A percentile compares a stretch with the other conserved stretches of the same genome.
phyloP scores from a whole-genome alignment of 1,140 invertebrate genomes.

The Cyclina sinensis region DNA sequence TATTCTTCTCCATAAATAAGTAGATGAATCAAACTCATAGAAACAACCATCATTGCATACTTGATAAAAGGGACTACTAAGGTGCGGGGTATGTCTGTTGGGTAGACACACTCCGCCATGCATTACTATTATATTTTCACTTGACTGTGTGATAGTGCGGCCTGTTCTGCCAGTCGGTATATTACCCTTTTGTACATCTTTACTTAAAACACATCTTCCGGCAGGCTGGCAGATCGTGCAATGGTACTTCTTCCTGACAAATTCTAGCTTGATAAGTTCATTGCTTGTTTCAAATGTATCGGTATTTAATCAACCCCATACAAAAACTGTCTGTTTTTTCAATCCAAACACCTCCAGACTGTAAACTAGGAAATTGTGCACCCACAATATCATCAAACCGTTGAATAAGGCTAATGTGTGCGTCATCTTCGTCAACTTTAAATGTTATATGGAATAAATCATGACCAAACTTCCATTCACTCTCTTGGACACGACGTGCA shows the following conservation, averaged over 20 bases:
- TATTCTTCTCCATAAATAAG: neutral
- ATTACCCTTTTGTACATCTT: neutral
- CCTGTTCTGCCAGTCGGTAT: neutral
- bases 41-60: neutral
- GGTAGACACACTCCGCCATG: neutral
- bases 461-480: neutral
- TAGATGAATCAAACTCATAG: constrained; percentile 1
- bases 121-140: constrained; percentile 3
- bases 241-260: neutral
- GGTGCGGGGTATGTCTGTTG: neutral
- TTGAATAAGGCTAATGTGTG: neutral
- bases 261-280: neutral
- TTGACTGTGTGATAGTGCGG: neutral
- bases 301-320: constrained; percentile 3
- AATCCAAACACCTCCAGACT: neutral
- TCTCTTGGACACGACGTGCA: neutral
- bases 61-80: neutral
- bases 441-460: constrained; percentile 13
- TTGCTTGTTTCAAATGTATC: constrained; percentile 17
- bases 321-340: neutral
- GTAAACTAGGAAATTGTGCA: constrained; percentile 6
- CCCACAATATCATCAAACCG: neutral
- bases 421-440: neutral
- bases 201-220: neutral
- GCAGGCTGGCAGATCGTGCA: neutral